These are phyloP conservation scores for Macrophya alboannulata DNA, from an alignment of 2,888 invertebrate genomes.

Conservation along the genomic window DNA sequence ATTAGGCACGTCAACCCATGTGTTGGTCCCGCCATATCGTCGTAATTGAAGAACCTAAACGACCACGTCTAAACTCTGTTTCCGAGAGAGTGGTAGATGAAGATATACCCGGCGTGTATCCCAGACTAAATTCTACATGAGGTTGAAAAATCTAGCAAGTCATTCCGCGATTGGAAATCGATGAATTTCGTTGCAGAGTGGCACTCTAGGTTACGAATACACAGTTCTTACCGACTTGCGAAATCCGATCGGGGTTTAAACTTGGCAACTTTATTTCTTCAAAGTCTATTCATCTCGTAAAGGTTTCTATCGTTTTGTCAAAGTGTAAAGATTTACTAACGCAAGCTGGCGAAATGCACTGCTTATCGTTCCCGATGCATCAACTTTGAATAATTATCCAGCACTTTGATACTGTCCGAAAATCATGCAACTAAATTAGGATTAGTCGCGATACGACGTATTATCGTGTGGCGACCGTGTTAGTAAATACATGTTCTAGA, in stretches of 20 bases:
- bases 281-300: not conserved
- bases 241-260: slow-evolving; percentile 3
- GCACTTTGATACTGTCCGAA: not conserved
- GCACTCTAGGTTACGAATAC: not conserved
- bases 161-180: slow-evolving; percentile 1
- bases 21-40: not conserved
- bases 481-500: slow-evolving; percentile 19
- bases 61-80: not conserved
- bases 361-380: not conserved
- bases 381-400: not conserved
- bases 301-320: not conserved
- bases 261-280: not conserved
- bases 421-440: not conserved
- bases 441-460: not conserved
- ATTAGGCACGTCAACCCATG: not conserved
- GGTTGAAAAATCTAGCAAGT: slow-evolving; percentile 9
- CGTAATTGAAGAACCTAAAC: slow-evolving; percentile 12
- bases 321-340: not conserved
- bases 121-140: slow-evolving; percentile 11
- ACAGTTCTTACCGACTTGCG: not conserved
- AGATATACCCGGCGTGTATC: not conserved
- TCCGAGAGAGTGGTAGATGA: not conserved
- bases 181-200: slow-evolving; percentile 18
- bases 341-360: not conserved
- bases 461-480: slow-evolving; percentile 6